Base-by-base conservation (phyloP, 2,888 invertebrate genomes). In the Hedya salicella region DNA sequence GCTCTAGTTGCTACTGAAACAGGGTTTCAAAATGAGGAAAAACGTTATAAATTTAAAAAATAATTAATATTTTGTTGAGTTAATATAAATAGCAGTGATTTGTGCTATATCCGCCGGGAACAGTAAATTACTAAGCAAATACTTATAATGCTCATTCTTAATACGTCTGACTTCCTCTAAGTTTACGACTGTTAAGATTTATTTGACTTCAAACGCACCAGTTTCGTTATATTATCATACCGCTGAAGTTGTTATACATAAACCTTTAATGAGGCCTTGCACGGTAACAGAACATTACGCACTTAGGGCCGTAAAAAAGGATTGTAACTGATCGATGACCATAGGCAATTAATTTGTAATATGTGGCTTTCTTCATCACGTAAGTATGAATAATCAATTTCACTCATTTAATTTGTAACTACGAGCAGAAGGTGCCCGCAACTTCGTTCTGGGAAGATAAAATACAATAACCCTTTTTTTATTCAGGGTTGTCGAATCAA, bases 101-200 rank as follows among this genome's bases (percentile, higher is more conserved):
- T 36, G 30, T 32, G 8, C 16, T 30, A 13, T 17, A 30, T 57
- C 32, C 30, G 30, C 16, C 44, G 44, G 56, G 56, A 57, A 44
- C 25, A 4, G 4, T 25, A 4, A 30, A 54, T 9, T 36, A 11
- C 40, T 30, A n/a, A 39, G 40, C 48, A 40, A 56, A 56, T 6
- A 25, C 4, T n/a, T 56, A 44, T 11, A 44, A 53, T 17, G 21
- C 39, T 40, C 19, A 16, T 54, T 17, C 25, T 48, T 16, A 39
- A 19, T 19, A 36, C 48, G 25, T 21, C 39, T 25, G n/a, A 25
- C 39, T 48, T 56, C 62, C 62, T 49, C 14, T 13, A 46, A 25
- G 16, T 62, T 48, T 25, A 30, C 25, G 25, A 30, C 16, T 30
- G n/a, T 17, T 56, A 30, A 48, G 48, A 56, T 63, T 63, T 48